These are phyloP conservation scores for Drosophila mettleri DNA, from an alignment of 2,888 invertebrate species.

Conservation along the genomic window DNA sequence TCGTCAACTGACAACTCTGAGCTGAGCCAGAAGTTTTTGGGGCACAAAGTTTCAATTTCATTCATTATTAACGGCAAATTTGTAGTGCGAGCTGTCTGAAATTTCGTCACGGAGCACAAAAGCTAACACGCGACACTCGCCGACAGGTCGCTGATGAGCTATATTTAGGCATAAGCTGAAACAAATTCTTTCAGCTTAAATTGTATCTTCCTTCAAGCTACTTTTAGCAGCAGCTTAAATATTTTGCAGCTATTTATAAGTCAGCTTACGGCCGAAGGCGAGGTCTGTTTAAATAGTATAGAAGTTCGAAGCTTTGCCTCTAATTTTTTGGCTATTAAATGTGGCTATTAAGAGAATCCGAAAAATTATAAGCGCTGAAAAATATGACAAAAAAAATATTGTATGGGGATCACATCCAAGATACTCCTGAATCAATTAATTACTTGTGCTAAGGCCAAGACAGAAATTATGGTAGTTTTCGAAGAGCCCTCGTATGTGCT, in stretches of 20 bases:
- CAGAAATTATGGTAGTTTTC: background rate
- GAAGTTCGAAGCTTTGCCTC: too few species aligned
- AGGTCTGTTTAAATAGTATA: background rate
- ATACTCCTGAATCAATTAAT: background rate
- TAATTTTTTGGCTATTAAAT: too few species aligned
- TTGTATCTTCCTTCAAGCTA: background rate
- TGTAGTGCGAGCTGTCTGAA: constrained; percentile 1
- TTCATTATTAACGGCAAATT: constrained; percentile 59
- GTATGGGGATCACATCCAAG: background rate
- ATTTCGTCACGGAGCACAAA: background rate
- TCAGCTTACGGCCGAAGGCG: background rate
- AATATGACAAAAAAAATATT: too few species aligned
- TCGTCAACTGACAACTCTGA: background rate
- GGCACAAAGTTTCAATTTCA: constrained; percentile 51
- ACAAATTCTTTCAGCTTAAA: background rate
- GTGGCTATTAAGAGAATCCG: too few species aligned
- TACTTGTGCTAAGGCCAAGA: too few species aligned
- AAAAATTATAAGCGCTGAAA: too few species aligned
- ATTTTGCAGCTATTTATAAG: constrained; percentile 36
- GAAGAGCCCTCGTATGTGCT: background rate
- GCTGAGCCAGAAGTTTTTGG: background rate
- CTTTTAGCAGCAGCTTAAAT: constrained; percentile 30
- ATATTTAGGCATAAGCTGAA: background rate
- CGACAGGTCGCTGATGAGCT: background rate
- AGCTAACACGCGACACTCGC: background rate